Conservation (phyloP, 2,888 invertebrate species). For the Eustalomyia histrio region DNA sequence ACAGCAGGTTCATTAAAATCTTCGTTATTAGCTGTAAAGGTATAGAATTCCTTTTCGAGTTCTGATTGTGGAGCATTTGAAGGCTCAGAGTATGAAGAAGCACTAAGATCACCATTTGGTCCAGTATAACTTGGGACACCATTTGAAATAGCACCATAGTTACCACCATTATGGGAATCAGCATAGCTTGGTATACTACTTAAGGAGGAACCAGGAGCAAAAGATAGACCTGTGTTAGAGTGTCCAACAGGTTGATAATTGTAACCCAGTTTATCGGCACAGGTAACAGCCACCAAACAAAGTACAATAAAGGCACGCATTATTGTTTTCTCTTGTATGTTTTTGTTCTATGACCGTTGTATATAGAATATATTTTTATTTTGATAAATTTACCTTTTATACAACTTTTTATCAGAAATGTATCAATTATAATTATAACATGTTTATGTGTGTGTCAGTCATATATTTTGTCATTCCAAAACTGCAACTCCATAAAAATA, state of each 20-base stretch:
- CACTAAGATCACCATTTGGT: conserved; percentile 35
- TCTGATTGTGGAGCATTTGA: conserved; percentile 66
- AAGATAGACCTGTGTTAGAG: conserved; percentile 71
- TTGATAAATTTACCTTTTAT: conserved; percentile 35
- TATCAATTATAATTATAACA: not conserved
- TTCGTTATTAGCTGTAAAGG: conserved; percentile 75
- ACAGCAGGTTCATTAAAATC: conserved; percentile 71
- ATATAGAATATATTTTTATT: conserved; percentile 34
- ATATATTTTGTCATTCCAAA: not conserved
- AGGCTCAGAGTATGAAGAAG: conserved; percentile 10
- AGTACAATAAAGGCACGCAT: conserved; percentile 59
- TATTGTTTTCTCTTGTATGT: conserved; percentile 37
- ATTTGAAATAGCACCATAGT: conserved; percentile 67
- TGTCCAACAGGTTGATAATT: conserved; percentile 70
- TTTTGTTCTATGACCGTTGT: not conserved
- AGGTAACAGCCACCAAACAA: conserved; percentile 41
- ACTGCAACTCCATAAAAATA: not conserved
- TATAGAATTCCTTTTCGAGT: conserved; percentile 75
- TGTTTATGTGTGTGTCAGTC: too few relatives aligned
- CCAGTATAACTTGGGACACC: not conserved
- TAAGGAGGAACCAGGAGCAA: conserved; percentile 64
- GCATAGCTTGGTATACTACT: conserved; percentile 68
- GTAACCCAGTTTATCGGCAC: conserved; percentile 72
- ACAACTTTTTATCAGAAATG: not conserved
- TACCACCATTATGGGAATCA: conserved; percentile 64